phyloP scores from a whole-genome alignment of 2,797 vertebrate genomes.

The Prionace glauca region DNA sequence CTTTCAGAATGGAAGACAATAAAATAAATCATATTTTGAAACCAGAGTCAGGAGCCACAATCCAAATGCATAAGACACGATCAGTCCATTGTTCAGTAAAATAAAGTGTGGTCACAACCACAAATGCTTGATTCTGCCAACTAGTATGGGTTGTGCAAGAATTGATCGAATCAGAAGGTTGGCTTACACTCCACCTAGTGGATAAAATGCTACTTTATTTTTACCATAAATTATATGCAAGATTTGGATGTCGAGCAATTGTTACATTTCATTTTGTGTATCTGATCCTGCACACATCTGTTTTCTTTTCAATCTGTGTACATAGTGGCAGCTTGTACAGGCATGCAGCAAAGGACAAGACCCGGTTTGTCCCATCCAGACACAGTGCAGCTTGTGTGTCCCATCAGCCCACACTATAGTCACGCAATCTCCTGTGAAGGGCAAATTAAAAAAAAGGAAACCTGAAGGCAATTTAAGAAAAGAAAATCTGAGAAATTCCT shows the following conservation, averaged over 20 bases:
- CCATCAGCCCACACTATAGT: too few species aligned
- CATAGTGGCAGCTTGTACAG: background rate
- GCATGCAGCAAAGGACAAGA: background rate
- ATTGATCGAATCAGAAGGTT: background rate
- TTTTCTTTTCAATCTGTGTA: slow-evolving; percentile 3
- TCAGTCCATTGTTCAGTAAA: background rate
- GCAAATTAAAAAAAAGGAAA: background rate
- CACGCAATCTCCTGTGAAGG: background rate
- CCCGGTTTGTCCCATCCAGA: background rate
- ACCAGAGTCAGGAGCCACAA: too few species aligned
- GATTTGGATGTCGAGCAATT: background rate
- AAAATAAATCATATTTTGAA: background rate
- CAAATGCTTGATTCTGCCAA: background rate
- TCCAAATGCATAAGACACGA: background rate
- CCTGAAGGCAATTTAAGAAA: background rate
- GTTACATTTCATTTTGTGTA: background rate
- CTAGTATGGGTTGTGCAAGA: background rate
- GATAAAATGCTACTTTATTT: background rate
- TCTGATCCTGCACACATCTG: background rate
- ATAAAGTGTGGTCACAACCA: background rate
- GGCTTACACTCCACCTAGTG: slow-evolving; percentile 9
- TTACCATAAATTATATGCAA: background rate
- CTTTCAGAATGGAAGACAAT: background rate
- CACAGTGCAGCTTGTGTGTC: background rate
- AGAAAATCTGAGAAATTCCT: background rate